Evolutionary conservation across 2,797 vertebrate genomes (phyloP).

Genomic region (Chromobotia macracanthus): DNA sequence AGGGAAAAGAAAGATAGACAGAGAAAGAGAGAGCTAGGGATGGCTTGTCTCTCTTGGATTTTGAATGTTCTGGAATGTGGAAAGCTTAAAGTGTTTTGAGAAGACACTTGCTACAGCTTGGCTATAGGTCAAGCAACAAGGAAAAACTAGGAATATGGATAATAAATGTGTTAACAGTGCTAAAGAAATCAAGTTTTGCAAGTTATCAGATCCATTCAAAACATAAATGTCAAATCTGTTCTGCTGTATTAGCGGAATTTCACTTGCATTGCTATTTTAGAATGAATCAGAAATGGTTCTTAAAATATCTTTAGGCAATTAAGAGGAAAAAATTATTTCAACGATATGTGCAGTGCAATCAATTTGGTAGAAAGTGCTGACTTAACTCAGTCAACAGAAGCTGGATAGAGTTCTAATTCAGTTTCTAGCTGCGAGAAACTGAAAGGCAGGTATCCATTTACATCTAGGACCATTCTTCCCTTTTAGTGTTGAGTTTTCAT

Average conservation of each 20-base stretch:
- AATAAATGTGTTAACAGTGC: conserved; percentile 10
- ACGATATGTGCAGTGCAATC: conserved; percentile 42
- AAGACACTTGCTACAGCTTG: too few species aligned
- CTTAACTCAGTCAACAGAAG: conserved; percentile 53
- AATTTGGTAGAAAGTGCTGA: conserved; percentile 55
- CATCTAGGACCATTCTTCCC: conserved; percentile 48
- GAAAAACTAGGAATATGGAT: neutral
- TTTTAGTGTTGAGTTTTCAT: conserved; percentile 64
- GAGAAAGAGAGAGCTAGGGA: conserved; percentile 47
- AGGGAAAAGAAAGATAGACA: conserved; percentile 34
- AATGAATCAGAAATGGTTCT: conserved; percentile 36
- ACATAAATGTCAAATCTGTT: conserved; percentile 32
- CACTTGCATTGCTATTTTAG: conserved; percentile 1
- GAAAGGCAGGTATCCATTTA: conserved; percentile 65
- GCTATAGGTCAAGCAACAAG: neutral
- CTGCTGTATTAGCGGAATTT: conserved; percentile 26
- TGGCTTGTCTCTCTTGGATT: conserved; percentile 58
- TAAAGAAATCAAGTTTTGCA: conserved; percentile 18
- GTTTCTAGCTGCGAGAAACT: conserved; percentile 61
- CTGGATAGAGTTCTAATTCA: conserved; percentile 53
- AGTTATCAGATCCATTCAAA: conserved; percentile 24
- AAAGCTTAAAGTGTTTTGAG: conserved; percentile 22
- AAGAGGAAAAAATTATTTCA: conserved; percentile 30
- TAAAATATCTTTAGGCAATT: conserved; percentile 52
- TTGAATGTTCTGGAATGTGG: conserved; percentile 54